Percentiles rank a stretch among this genome's conserved stretches.
These are phyloP conservation scores for Lepisosteus osseus DNA, from an alignment of 2,113 vertebrate genomes.

Conservation along the genomic window DNA sequence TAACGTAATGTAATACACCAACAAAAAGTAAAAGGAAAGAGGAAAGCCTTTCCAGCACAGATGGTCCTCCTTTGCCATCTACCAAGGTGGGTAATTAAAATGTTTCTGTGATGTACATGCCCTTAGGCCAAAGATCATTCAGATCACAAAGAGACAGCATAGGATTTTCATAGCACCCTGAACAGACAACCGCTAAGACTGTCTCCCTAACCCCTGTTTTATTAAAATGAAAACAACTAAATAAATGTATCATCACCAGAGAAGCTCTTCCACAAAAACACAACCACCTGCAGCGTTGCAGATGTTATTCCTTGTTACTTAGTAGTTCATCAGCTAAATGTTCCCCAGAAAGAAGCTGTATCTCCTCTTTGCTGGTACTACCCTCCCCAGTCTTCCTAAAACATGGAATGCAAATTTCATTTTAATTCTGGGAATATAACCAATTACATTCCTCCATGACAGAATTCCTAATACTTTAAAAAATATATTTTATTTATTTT, in stretches of 20 bases:
- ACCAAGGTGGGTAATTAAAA: too few relatives aligned
- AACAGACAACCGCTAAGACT: neutral
- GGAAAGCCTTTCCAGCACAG: too few relatives aligned
- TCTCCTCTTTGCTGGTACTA: neutral
- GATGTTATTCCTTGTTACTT: neutral
- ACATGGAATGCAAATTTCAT: neutral
- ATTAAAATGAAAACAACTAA: constrained; percentile 9
- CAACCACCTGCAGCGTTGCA: constrained; percentile 4
- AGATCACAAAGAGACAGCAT: neutral
- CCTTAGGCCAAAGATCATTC: too few relatives aligned
- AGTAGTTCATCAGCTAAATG: neutral
- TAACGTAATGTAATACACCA: too few relatives aligned
- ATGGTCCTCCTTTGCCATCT: too few relatives aligned
- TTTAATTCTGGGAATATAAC: neutral
- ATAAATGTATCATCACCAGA: constrained; percentile 1
- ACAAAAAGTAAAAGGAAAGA: too few relatives aligned
- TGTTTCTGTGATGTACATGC: too few relatives aligned
- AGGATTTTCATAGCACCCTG: neutral
- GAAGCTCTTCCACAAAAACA: constrained; percentile 2
- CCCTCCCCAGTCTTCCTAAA: too few relatives aligned
- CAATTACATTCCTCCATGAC: neutral
- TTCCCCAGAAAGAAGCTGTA: neutral
- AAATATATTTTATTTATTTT: too few relatives aligned
- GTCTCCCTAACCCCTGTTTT: neutral
- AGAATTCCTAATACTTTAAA: neutral